Evolutionary conservation across 2,888 invertebrate genomes (phyloP), one percentile per base, ranked within the genome.

Genomic region (Eupithecia centaureata): DNA sequence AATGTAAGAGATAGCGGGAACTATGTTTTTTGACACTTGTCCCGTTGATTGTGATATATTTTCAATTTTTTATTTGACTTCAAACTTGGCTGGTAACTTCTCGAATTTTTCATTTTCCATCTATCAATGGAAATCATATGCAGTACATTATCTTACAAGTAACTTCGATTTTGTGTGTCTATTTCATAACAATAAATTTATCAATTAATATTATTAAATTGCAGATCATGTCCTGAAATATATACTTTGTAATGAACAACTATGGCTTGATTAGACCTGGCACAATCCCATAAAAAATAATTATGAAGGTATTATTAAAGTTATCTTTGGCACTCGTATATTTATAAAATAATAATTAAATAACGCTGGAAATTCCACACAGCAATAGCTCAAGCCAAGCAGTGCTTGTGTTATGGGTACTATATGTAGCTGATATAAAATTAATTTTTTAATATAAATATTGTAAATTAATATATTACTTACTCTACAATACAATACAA

Each of bases 1-100:
- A 80, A 47, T 77, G 81, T 81, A 81, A 78, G 62, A 69, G 73
- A 67, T 82, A 84, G 81, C 85, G 82, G 85, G 65, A 66, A 27
- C 28, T 56, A 28, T 56, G 67, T 76, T 73, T 63, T 72, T 77
- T 75, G 73, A 66, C 83, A 86, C 82, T 82, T 85, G 82, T 12
- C 18, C 18, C 1, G 22, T 32, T 57, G n/a, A n/a, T 15, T 27
- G 27, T 52, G 25, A 52, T 15, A 52, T 52, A 25, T 27, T 5
- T 5, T 5, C 27, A 22, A 25, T 22, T 13, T 52, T 52, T 52
- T 52, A 27, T 25, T 52, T 5, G 18, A 18, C 42, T 42, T 42
- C 42, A 8, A 18, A 42, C 42, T 42, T 42, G 18, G 8, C 1
- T 0, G 2, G 42, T 42, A 38, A 5, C 7, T n/a, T 38, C 8